Evolutionary conservation across 1,140 invertebrate genomes (phyloP).

Genomic region (Oedothorax gibbosus): DNA sequence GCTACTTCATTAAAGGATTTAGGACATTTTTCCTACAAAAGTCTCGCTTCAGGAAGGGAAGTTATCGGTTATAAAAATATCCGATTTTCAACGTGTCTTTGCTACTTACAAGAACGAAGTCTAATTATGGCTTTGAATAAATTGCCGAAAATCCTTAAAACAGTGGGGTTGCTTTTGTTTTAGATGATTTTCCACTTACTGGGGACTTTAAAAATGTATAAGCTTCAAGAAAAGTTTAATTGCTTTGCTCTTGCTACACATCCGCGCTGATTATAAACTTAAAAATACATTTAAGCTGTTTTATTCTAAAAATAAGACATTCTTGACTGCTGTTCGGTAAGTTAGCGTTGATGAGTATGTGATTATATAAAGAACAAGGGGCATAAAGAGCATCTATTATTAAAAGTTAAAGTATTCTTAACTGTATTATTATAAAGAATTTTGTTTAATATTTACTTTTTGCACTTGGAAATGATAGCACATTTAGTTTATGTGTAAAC

Average conservation of each 20-base stretch:
- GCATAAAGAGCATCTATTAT: too few relatives aligned
- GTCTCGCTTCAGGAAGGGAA: background rate
- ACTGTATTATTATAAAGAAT: too few relatives aligned
- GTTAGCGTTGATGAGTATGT: too few relatives aligned
- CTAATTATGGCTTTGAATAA: constrained; percentile 40
- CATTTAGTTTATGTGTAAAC: too few relatives aligned
- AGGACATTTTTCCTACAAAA: constrained; percentile 32
- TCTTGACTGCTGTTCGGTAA: too few relatives aligned
- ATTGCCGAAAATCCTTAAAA: constrained; percentile 37
- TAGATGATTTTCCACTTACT: constrained; percentile 45
- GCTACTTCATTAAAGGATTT: constrained; percentile 48
- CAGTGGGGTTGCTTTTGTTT: constrained; percentile 39
- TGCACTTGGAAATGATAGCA: too few relatives aligned
- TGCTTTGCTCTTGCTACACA: too few relatives aligned
- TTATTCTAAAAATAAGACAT: background rate
- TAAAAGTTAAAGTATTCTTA: too few relatives aligned
- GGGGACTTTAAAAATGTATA: constrained; percentile 46
- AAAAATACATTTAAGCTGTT: background rate
- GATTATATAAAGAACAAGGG: too few relatives aligned
- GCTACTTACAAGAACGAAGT: constrained; percentile 19
- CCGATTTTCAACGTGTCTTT: constrained; percentile 35
- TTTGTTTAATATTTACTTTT: too few relatives aligned
- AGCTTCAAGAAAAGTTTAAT: constrained; percentile 14
- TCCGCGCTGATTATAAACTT: too few relatives aligned
- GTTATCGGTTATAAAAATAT: constrained; percentile 31